A percentile compares a stretch with the other conserved stretches of the same genome.
Evolutionary conservation across 2,797 vertebrate species (phyloP).

Genomic region (Melopsittacus undulatus): DNA sequence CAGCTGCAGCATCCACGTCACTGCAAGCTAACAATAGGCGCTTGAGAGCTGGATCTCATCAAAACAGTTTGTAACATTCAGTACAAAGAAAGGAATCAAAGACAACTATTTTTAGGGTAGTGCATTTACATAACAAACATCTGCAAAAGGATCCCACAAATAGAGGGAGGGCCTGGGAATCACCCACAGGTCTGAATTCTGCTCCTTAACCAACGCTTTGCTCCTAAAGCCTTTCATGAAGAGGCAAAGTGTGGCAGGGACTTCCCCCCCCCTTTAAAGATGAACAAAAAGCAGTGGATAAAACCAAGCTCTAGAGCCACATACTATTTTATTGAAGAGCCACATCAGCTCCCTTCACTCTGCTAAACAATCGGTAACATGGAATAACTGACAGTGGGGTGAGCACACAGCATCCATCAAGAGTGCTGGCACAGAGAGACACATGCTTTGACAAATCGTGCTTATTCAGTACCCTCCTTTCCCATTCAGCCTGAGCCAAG

Average conservation of each 20-base stretch:
- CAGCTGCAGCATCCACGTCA: slow-evolving; percentile 68
- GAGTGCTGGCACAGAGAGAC: neutral
- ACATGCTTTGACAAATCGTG: slow-evolving; percentile 36
- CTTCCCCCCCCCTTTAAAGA: neutral
- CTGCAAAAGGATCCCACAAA: slow-evolving; percentile 56
- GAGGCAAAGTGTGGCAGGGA: neutral
- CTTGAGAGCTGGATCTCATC: slow-evolving; percentile 57
- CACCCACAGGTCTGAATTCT: slow-evolving; percentile 34
- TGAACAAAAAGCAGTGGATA: neutral
- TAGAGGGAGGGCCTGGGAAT: slow-evolving; percentile 66
- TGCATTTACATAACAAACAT: slow-evolving; percentile 71
- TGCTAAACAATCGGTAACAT: neutral
- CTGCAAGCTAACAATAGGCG: slow-evolving; percentile 56
- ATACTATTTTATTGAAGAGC: neutral
- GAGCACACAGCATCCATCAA: neutral
- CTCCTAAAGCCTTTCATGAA: neutral
- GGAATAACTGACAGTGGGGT: slow-evolving; percentile 18
- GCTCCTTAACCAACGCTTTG: slow-evolving; percentile 5
- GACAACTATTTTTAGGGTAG: slow-evolving; percentile 72
- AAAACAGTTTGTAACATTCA: slow-evolving; percentile 66
- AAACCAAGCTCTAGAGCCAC: neutral
- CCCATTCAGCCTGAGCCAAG: slow-evolving; percentile 27
- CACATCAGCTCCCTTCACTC: neutral
- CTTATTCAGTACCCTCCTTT: slow-evolving; percentile 25
- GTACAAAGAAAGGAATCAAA: slow-evolving; percentile 62